Base-by-base conservation (phyloP, 2,113 vertebrate genomes). In the Pithys albifrons region DNA sequence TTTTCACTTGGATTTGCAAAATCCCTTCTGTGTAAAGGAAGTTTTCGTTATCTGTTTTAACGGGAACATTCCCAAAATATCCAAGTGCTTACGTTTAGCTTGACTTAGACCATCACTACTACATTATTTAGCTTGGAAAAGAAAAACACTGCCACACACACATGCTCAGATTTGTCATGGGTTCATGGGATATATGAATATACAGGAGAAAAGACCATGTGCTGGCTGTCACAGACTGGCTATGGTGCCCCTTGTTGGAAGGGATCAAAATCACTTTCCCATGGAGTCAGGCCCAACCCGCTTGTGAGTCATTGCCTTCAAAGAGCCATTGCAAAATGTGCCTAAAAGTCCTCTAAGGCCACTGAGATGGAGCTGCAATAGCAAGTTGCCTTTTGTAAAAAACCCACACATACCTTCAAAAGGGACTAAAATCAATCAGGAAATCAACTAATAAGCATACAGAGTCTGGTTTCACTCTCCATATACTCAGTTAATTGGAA, bases 91-190 rank as follows among this genome's bases (percentile, higher is more conserved):
- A 89, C 73, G 54, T 89, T 95, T 93, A 80, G 83, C 86, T 91
- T 82, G 52, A 91, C 70, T 95, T 87, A 61, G 37, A 86, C 83
- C 29, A 78, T 78, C 0, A 1, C 91, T 92, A 95, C 86, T 58
- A 46, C 66, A 90, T 69, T 93, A 95, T 91, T 91, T 57, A 94
- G 76, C 58, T 89, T 79, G 86, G 88, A 88, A 92, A 92, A 92
- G 69, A 91, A 92, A 96, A 96, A 96, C 70, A 95, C 41, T 70
- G 69, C 93, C 93, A 97, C 95, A 95, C 93, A 96, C 93, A 96
- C 85, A 93, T 48, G 51, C 88, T 96, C 57, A 85, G 76, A 92
- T 92, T 91, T 94, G 76, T 86, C 75, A 74, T 19, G 57, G 45
- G 85, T 77, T 93, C 92, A 89, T 1, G 2, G 84, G 86, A 88